Conservation (phyloP, 2,113 vertebrate species). For the Castor canadensis region DNA sequence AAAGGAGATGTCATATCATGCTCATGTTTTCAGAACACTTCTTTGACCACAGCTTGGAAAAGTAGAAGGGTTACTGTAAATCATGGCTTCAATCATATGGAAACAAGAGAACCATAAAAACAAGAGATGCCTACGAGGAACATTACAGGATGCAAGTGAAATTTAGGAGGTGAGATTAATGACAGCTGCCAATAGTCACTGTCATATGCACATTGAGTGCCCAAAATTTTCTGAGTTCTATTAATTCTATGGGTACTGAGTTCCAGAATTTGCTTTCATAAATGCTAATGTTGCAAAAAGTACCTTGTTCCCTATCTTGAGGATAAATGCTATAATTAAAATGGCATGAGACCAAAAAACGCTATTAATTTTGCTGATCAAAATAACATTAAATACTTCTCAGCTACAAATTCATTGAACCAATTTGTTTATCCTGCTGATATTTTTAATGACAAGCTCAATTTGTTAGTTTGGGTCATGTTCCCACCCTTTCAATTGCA, state of each 20-base stretch:
- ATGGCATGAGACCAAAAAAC: neutral
- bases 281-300: neutral
- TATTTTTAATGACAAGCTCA: constrained; percentile 22
- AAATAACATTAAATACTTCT: constrained; percentile 22
- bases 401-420: neutral
- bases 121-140: rapidly evolving
- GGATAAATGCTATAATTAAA: neutral
- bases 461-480: neutral
- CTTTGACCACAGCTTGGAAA: neutral
- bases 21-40: neutral
- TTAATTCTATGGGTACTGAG: neutral
- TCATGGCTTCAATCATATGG: rapidly evolving
- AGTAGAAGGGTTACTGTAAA: neutral
- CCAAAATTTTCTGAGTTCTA: neutral
- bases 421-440: neutral
- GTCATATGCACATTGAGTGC: rapidly evolving
- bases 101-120: neutral
- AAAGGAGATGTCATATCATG: too few relatives aligned
- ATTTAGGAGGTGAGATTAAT: neutral
- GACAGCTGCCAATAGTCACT: rapidly evolving
- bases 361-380: constrained; percentile 17
- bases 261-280: neutral
- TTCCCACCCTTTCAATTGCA: neutral
- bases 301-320: neutral
- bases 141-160: neutral